A percentile compares a stretch with the other conserved stretches of the same genome.
Evolutionary conservation across 1,140 invertebrate species (phyloP).

Genomic region (Melitaea cinxia): DNA sequence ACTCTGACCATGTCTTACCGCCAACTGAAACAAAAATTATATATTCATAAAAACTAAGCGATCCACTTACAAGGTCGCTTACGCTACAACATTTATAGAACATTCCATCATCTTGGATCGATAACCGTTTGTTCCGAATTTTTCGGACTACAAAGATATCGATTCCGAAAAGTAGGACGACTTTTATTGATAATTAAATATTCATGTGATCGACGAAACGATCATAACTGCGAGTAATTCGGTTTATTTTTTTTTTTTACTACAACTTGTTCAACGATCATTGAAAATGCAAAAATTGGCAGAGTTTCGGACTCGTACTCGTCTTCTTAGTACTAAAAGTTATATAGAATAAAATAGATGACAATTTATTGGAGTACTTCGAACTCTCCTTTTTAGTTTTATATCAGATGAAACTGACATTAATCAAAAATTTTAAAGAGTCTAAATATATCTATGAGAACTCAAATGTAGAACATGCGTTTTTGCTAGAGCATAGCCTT

Average conservation of each 20-base stretch:
- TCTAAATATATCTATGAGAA: too few species aligned
- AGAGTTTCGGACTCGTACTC: too few species aligned
- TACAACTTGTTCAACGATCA: too few species aligned
- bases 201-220: slow-evolving; percentile 40
- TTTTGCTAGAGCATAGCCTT: too few species aligned
- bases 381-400: too few species aligned
- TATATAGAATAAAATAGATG: too few species aligned
- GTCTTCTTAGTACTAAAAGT: too few species aligned
- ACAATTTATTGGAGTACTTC: too few species aligned
- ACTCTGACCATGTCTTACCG: background rate
- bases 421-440: too few species aligned
- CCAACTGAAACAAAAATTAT: background rate
- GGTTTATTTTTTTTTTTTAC: background rate
- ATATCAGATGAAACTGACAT: too few species aligned
- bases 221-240: background rate
- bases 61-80: slow-evolving; percentile 27
- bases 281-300: too few species aligned
- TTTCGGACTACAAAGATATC: slow-evolving; percentile 44
- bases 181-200: slow-evolving; percentile 54
- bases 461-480: too few species aligned
- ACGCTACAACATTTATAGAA: slow-evolving; percentile 32
- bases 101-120: slow-evolving; percentile 41
- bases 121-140: slow-evolving; percentile 51
- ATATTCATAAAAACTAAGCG: slow-evolving; percentile 8
- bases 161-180: slow-evolving; percentile 59